Percentiles rank a stretch among this genome's conserved stretches.
Conservation (phyloP, 2,888 invertebrate species). For the Spilarctia lutea region DNA sequence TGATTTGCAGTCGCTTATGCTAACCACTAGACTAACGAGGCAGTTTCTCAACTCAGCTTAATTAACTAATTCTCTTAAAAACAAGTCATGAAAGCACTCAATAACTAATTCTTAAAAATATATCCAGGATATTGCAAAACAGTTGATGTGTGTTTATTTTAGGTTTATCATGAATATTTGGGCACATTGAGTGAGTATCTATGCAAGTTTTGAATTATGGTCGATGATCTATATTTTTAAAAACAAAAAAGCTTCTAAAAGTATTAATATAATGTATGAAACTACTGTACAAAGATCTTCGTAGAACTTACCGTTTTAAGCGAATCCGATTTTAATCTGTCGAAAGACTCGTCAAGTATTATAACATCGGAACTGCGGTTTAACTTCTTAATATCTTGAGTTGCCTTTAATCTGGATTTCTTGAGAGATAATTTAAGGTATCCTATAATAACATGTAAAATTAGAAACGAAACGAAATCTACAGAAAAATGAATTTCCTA, state of each 20-base stretch:
- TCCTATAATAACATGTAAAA: conserved; percentile 53
- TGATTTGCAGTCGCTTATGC: no score
- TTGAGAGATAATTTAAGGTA: conserved; percentile 74
- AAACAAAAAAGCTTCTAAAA: no score
- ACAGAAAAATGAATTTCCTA: background rate
- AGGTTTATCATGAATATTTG: background rate
- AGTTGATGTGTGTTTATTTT: no score
- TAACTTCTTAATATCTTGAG: conserved; percentile 55
- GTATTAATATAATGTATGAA: background rate
- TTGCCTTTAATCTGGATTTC: conserved; percentile 67
- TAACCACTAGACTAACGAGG: no score
- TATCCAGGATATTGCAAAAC: no score
- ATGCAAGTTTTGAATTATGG: no score
- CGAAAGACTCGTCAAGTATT: conserved; percentile 78
- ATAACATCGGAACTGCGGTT: conserved; percentile 71
- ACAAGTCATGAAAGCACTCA: no score
- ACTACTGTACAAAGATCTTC: background rate
- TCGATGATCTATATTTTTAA: no score
- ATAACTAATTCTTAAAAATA: no score
- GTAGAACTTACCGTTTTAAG: conserved; percentile 65
- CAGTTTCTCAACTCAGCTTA: no score
- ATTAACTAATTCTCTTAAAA: no score
- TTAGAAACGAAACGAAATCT: background rate
- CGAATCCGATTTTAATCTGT: conserved; percentile 64
- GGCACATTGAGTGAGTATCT: background rate